Percentiles rank a stretch among this genome's conserved stretches.
These are phyloP conservation scores for Eremophila alpestris DNA, from an alignment of 2,797 vertebrate species.

Conservation along the genomic window DNA sequence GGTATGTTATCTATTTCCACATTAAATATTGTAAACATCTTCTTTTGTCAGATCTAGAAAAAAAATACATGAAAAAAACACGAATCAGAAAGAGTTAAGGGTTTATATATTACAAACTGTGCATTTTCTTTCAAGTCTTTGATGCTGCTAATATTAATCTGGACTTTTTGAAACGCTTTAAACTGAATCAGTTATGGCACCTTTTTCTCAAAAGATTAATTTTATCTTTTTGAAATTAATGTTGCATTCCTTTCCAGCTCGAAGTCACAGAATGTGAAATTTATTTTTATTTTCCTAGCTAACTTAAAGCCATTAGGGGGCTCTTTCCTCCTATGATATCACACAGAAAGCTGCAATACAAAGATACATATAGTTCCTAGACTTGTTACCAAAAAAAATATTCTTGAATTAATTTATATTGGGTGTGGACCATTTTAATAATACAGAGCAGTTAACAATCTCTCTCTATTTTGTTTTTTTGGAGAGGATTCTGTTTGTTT, in stretches of 20 bases:
- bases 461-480: neutral
- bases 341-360: neutral
- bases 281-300: conserved; percentile 33
- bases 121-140: neutral
- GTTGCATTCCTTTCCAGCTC: neutral
- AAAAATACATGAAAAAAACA: neutral
- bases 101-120: neutral
- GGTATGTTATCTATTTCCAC: neutral
- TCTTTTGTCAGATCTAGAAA: neutral
- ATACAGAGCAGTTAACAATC: neutral
- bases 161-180: neutral
- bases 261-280: neutral
- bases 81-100: neutral
- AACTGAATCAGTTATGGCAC: neutral
- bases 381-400: neutral
- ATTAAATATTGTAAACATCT: neutral
- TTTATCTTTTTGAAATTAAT: neutral
- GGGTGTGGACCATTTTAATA: neutral
- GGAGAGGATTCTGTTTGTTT: neutral
- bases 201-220: conserved; percentile 29
- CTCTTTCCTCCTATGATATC: conserved; percentile 72
- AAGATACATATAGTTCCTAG: neutral
- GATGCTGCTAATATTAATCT: neutral
- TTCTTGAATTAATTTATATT: neutral
- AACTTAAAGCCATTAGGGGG: conserved; percentile 71